Evolutionary conservation across 2,797 vertebrate species (phyloP).

Genomic region (Saguinus oedipus): DNA sequence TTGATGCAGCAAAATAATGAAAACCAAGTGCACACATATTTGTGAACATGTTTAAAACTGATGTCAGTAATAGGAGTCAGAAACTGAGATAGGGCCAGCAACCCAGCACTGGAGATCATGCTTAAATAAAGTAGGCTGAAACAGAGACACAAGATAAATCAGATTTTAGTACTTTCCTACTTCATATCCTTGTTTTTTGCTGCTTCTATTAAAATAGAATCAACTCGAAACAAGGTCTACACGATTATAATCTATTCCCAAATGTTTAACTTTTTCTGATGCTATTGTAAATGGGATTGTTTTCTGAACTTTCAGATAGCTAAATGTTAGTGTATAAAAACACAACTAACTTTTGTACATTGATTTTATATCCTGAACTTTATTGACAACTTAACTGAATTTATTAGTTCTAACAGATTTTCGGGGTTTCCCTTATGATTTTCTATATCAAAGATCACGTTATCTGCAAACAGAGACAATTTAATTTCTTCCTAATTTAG

Average conservation of each 20-base stretch:
- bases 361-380: not conserved
- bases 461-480: not conserved
- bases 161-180: not conserved
- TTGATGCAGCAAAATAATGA: not conserved
- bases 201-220: not conserved
- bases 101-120: not conserved
- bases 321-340: not conserved
- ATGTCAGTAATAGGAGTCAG: not conserved
- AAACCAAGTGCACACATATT: not conserved
- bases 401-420: not conserved
- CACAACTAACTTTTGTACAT: not conserved
- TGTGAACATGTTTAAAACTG: conserved; percentile 9
- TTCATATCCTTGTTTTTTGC: not conserved
- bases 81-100: not conserved
- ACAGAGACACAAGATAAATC: not conserved
- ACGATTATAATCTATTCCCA: not conserved
- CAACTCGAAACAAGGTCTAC: not conserved
- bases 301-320: not conserved
- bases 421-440: not conserved
- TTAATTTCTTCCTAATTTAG: not conserved
- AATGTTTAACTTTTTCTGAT: not conserved
- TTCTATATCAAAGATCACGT: not conserved
- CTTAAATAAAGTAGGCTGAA: not conserved
- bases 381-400: not conserved
- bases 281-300: not conserved